phyloP scores from a whole-genome alignment of 37 sponge, comb jelly and placozoan species.

The Haliclona indistincta region DNA sequence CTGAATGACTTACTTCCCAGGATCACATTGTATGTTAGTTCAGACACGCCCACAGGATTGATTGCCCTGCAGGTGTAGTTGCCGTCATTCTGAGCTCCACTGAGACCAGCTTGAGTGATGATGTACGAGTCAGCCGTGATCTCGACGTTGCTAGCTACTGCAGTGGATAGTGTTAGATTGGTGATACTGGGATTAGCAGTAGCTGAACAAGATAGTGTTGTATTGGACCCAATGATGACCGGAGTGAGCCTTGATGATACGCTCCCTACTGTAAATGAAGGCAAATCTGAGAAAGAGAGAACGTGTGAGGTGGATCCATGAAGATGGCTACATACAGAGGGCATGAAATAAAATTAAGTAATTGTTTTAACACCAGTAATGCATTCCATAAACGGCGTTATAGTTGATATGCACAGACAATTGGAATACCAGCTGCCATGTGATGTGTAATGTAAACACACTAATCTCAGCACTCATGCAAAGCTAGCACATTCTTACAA shows the following conservation, averaged over 20 bases:
- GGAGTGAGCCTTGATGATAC: too few relatives aligned
- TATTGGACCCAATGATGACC: background rate
- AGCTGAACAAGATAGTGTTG: background rate
- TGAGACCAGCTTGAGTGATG: background rate
- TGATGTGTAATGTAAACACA: too few relatives aligned
- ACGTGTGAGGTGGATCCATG: too few relatives aligned
- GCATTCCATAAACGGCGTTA: too few relatives aligned
- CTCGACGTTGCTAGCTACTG: background rate
- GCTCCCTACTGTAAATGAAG: too few relatives aligned
- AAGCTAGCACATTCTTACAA: conserved; percentile 2
- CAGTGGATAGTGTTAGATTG: background rate
- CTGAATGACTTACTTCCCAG: background rate
- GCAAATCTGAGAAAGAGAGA: too few relatives aligned
- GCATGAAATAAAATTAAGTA: too few relatives aligned
- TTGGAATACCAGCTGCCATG: too few relatives aligned
- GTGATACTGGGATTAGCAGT: background rate
- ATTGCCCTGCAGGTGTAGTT: background rate
- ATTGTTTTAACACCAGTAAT: too few relatives aligned
- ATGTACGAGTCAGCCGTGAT: background rate
- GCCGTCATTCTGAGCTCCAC: background rate
- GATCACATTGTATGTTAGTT: background rate
- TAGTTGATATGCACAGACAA: too few relatives aligned
- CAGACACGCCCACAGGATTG: background rate
- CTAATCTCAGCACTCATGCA: too few relatives aligned
- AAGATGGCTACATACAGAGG: too few relatives aligned